Base-by-base conservation (phyloP, 2,113 vertebrate genomes). In the Acinonyx jubatus region DNA sequence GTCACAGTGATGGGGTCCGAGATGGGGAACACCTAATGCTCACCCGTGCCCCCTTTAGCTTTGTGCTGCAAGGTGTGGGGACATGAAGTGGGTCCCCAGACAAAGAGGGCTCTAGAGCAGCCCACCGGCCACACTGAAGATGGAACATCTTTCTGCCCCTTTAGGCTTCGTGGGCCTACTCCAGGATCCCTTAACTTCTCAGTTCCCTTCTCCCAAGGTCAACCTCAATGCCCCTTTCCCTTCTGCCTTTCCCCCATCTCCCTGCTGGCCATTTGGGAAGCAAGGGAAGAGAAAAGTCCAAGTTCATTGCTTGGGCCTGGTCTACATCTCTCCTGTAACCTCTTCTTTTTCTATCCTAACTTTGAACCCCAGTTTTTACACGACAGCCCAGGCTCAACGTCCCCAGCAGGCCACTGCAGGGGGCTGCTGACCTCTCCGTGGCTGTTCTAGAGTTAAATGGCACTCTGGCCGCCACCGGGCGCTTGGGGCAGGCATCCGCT, bases 381-480 rank as follows among this genome's bases (percentile, higher is more conserved):
- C 1, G n/a, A 65, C 48, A 33, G 36, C 50, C 38, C 11, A 13
- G 50, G 36, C 7, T 65, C 41, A 31, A 55, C 12, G 12, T n/a
- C 45, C n/a, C 89, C 61, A 27, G 36, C 2, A 0, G 36, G 12
- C 16, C 23, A 27, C 23, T 23, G 33, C 2, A 0, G 7, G 5
- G 33, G 29, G 21, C 27, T 57, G 81, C 9, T 1, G 14, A 65
- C 33, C 52, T n/a, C 73, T 50, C 5, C 7, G 33, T 2, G 5
- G 69, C 38, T 45, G 33, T 7, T n/a, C 25, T 10, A 57, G 88
- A 55, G 96, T 96, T 97, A 97, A 97, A 74, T 48, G 87, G 33
- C 29, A 1, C 61, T 52, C 0, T 3, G 38, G 36, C 29, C 1
- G 0, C 45, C 45, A 45, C 1, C 8, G 14, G 1, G 66, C 4